Conservation (phyloP, 2,113 vertebrate genomes). For the Dolichallabes microphthalmus region DNA sequence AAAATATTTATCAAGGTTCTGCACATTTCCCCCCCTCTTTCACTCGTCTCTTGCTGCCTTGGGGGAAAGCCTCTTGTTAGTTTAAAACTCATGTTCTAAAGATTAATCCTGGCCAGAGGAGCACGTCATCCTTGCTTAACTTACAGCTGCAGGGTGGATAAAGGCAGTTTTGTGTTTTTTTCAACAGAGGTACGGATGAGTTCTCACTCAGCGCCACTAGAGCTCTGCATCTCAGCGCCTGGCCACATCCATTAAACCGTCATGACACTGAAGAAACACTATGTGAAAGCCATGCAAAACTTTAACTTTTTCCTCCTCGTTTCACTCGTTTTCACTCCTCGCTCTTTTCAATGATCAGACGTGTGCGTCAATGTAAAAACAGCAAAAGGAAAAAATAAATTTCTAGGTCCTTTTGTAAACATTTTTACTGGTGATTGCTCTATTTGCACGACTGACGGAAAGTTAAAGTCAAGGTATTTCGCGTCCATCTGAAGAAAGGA, state of each 20-base stretch:
- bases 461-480: slow-evolving; percentile 65
- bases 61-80: slow-evolving; percentile 72
- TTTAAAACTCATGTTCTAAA: slow-evolving; percentile 75
- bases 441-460: slow-evolving; percentile 73
- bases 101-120: slow-evolving; percentile 74
- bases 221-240: slow-evolving; percentile 49
- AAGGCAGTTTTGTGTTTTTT: slow-evolving; percentile 72
- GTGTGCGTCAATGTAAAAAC: slow-evolving; percentile 58
- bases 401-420: slow-evolving; percentile 60
- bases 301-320: slow-evolving; percentile 42
- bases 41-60: slow-evolving; percentile 52
- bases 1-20: slow-evolving; percentile 44
- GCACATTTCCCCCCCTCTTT: slow-evolving; percentile 43
- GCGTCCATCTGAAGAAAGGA: slow-evolving; percentile 61
- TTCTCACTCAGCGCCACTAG: slow-evolving; percentile 64
- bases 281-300: slow-evolving; percentile 42
- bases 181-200: slow-evolving; percentile 69
- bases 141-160: slow-evolving; percentile 64
- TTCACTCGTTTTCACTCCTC: slow-evolving; percentile 28
- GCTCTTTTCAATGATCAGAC: slow-evolving; percentile 22
- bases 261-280: slow-evolving; percentile 37
- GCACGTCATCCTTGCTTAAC: slow-evolving; percentile 77
- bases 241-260: slow-evolving; percentile 62
- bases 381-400: slow-evolving; percentile 47
- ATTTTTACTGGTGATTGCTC: slow-evolving; percentile 67